Evolutionary conservation across 2,113 vertebrate species (phyloP).

Genomic region (Illadopsis cleaveri): DNA sequence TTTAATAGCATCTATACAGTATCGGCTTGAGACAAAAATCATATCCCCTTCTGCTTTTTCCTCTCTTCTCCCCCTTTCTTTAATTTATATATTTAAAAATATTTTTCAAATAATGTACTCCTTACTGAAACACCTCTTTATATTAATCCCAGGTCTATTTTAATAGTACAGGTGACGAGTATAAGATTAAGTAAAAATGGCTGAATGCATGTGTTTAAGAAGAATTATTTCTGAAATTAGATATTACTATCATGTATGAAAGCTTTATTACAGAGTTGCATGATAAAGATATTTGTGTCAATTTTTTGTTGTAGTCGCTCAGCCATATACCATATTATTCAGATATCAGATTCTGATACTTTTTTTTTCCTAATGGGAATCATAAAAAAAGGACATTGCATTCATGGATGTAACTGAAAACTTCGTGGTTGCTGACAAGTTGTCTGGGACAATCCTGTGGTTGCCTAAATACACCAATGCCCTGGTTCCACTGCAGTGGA

Average conservation of each 20-base stretch:
- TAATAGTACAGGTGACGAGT: not conserved
- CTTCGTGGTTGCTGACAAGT: not conserved
- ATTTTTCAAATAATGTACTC: not conserved
- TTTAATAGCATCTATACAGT: not conserved
- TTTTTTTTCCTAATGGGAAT: not conserved
- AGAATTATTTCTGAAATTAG: not conserved
- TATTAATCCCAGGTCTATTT: not conserved
- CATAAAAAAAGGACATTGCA: not conserved
- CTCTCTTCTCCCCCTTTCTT: fast-evolving
- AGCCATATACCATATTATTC: not conserved
- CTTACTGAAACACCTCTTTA: not conserved
- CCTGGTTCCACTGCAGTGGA: not conserved
- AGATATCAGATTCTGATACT: not conserved
- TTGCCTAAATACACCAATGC: not conserved
- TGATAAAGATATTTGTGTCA: fast-evolving
- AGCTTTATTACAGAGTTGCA: not conserved
- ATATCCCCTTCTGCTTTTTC: not conserved
- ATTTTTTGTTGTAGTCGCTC: not conserved
- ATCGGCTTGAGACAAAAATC: not conserved
- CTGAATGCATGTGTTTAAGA: not conserved
- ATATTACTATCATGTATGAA: not conserved
- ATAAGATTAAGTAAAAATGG: not conserved
- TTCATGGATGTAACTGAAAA: not conserved
- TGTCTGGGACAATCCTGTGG: slow-evolving; percentile 40
- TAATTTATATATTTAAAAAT: not conserved